A percentile compares a stretch with the other conserved stretches of the same genome.
phyloP scores from a whole-genome alignment of 2,797 vertebrate species.

The Enteromius unitaeniatus region DNA sequence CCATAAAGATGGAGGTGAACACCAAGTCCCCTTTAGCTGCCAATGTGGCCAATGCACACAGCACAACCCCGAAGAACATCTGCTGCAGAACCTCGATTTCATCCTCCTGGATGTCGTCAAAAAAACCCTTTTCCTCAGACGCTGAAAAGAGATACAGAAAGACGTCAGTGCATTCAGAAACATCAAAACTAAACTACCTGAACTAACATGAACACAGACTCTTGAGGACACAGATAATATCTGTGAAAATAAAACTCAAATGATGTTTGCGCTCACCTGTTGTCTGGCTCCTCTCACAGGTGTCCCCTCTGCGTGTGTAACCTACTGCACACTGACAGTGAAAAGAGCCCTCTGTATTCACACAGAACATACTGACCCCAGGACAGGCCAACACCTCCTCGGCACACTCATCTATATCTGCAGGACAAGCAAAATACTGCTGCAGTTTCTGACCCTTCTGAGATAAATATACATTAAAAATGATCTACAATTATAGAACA shows the following conservation, averaged over 20 bases:
- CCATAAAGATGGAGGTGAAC: constrained; percentile 94
- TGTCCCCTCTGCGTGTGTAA: constrained; percentile 71
- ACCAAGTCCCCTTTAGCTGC: constrained; percentile 96
- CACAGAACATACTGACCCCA: constrained; percentile 83
- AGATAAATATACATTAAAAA: background rate
- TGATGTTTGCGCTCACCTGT: constrained; percentile 73
- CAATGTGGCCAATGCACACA: constrained; percentile 91
- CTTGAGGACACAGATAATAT: background rate
- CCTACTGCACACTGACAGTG: constrained; percentile 85
- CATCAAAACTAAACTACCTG: background rate
- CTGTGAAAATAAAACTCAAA: background rate
- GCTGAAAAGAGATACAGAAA: constrained; percentile 67
- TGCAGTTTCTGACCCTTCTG: background rate
- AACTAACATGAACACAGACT: background rate
- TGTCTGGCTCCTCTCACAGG: constrained; percentile 82
- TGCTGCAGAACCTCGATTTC: constrained; percentile 95
- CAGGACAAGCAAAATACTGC: constrained; percentile 10
- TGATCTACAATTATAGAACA: background rate
- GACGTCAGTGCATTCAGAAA: background rate
- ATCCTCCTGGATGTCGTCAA: constrained; percentile 91
- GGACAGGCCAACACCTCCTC: constrained; percentile 81
- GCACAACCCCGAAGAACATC: constrained; percentile 94
- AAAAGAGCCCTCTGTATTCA: constrained; percentile 88
- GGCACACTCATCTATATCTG: constrained; percentile 89
- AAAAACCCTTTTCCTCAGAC: constrained; percentile 83